Base-by-base conservation (phyloP, 2,113 vertebrate species). In the Sitta europaea region DNA sequence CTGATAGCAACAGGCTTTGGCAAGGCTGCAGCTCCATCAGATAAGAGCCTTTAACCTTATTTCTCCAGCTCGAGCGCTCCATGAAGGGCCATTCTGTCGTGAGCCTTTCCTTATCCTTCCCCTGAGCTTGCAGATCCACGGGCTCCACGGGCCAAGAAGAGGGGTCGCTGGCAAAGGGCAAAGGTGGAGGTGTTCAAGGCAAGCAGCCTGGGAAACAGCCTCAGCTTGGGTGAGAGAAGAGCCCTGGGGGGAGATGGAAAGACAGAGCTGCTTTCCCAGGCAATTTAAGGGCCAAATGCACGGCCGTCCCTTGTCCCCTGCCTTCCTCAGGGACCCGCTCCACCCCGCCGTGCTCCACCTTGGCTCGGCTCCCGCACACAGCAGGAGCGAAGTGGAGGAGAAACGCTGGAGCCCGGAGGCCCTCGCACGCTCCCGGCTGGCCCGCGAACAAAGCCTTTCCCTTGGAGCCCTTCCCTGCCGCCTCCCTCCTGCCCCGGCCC, bases 1-100 rank as follows among this genome's bases (percentile, higher is more conserved):
- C 98, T 98, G 98, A 98, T 99, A 98, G 98, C 98, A 97, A 97
- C 98, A 97, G 97, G 97, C 94, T 95, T 97, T 97, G 96, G 97
- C 96, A 97, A 95, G 93, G 75, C 97, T 98, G 88, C 93, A 61
- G 96, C 89, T 94, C 78, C 94, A 98, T 97, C 97, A 96, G 97
- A 98, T 97, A 98, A 98, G 93, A 88, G 50, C 71, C 88, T 91
- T 88, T 95, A 94, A 80, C 96, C 94, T 96, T 79, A 74, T 96
- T 97, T 79, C 97, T 97, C 82, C 86, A 58, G 85, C 95, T 54
- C 33, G 0, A 72, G 77, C 29, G 0, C 23, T 45, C 59, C 71
- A 40, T 9, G 36, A 28, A 93, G 94, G 91, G 87, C 57, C 33
- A n/a, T 43, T 70, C 91, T 42, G 51, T 38, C 17, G 1, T 6